Evolutionary conservation across 2,113 vertebrate species (phyloP), one percentile per base, ranked within the genome.

Genomic region (Bubo blakistoni): DNA sequence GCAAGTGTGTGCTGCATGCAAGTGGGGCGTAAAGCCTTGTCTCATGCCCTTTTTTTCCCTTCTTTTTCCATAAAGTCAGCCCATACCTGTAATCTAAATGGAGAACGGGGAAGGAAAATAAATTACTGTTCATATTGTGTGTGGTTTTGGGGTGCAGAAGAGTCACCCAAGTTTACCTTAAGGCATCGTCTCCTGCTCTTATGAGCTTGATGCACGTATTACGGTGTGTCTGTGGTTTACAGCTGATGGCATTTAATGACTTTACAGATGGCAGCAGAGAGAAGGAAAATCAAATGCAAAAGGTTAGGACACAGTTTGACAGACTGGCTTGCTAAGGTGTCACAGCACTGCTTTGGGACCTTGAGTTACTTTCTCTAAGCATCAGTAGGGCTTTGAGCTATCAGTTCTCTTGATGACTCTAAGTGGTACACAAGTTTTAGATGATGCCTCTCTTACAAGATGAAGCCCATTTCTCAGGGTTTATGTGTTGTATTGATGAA

Each of bases 251-350:
- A 4, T 58, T 54, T 79, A 42, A 27, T 73, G 90, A 18, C 40
- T 90, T 96, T 11, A n/a, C 40, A 72, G 78, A 21, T 65, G 62
- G 74, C 86, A 86, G 40, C 54, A 70, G 71, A 80, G 88, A 73
- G 74, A 69, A 81, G 22, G 46, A 69, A 77, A 90, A 87, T 36
- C 30, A 38, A 86, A 51, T 27, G 29, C 42, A 11, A 49, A 82
- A 73, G 27, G 63, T 77, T 52, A 66, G 57, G 67, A 15, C 6
- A 5, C 8, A 9, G 40, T 57, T 30, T 91, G 49, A 20, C 63
- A 73, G 58, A 17, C 27, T 36, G 62, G 18, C 65, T 85, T 74
- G 13, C 44, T 54, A 2, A 73, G 55, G 46, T 59, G 63, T 66
- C 55, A 19, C 67, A 40, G 66, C 54, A 52, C 4, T 8, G 1